Evolutionary conservation across 2,888 invertebrate species (phyloP).

Genomic region (Sinodicranocentrus sp.): DNA sequence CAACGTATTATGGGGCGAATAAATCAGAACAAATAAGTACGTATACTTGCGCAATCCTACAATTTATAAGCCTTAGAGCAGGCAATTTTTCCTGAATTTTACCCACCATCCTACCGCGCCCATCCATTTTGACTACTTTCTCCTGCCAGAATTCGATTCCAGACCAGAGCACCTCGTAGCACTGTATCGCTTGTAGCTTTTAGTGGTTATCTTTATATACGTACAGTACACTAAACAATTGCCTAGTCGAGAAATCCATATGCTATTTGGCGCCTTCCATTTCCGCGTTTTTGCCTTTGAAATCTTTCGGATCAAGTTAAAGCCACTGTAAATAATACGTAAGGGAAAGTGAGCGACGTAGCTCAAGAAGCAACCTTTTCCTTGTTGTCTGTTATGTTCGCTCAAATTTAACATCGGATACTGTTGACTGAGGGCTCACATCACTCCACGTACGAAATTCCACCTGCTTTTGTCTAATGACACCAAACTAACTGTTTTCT

Average conservation of each 20-base stretch:
- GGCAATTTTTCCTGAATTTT: background rate
- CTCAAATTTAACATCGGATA: slow-evolving; percentile 1
- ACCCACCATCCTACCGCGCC: background rate
- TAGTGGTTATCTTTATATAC: too few species aligned
- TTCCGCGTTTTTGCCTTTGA: slow-evolving; percentile 34
- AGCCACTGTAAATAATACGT: slow-evolving; percentile 25
- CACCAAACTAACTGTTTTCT: too few species aligned
- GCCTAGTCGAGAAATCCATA: background rate
- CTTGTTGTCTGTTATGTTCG: background rate
- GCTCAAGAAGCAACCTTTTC: background rate
- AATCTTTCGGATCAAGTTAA: slow-evolving; percentile 51
- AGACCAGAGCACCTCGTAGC: too few species aligned
- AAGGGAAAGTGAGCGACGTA: background rate
- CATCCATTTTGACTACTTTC: too few species aligned
- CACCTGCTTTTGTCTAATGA: too few species aligned
- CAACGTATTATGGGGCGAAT: slow-evolving; percentile 1
- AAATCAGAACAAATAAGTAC: background rate
- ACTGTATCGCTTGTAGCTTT: too few species aligned
- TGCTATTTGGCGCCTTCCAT: too few species aligned
- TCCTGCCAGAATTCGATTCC: too few species aligned
- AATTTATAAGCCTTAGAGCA: slow-evolving; percentile 1
- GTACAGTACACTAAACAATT: too few species aligned
- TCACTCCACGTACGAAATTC: too few species aligned
- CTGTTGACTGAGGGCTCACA: slow-evolving; percentile 7
- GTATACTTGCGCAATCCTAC: slow-evolving; percentile 3